Conservation (phyloP, 53 echinoderm and acorn worm genomes). For the Holothuria leucospilota region DNA sequence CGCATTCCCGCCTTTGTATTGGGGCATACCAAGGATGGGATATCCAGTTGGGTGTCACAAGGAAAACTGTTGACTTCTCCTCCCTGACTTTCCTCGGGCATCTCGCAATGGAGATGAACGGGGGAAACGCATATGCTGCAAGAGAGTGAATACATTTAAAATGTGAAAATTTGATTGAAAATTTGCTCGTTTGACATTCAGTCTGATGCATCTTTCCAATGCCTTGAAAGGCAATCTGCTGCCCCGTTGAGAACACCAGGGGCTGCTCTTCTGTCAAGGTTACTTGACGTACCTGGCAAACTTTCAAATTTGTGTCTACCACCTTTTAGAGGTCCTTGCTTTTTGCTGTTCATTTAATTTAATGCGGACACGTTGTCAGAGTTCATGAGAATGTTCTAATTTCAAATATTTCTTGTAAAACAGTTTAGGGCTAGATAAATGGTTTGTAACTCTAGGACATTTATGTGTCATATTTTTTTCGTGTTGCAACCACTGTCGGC, state of each 20-base stretch:
- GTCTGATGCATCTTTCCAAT: constrained; percentile 8
- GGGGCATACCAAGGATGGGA: not conserved
- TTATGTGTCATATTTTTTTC: too few relatives aligned
- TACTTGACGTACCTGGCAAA: constrained; percentile 6
- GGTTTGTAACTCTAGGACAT: not conserved
- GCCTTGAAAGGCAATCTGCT: not conserved
- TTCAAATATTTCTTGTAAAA: not conserved
- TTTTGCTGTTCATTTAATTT: constrained; percentile 15
- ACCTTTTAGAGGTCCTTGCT: constrained; percentile 1
- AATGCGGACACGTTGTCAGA: constrained; percentile 13
- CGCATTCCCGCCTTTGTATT: not conserved
- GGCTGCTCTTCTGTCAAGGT: constrained; percentile 2
- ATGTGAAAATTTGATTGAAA: not conserved
- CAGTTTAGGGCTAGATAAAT: constrained; percentile 4
- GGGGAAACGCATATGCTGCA: not conserved
- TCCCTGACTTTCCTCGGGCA: not conserved
- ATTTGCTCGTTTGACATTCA: not conserved
- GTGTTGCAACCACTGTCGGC: too few relatives aligned
- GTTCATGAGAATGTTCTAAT: not conserved
- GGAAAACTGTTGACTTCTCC: not conserved
- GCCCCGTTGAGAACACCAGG: not conserved
- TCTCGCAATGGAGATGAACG: not conserved
- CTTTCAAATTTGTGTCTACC: not conserved
- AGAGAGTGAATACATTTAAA: not conserved
- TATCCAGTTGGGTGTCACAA: not conserved